Evolutionary conservation across 2,888 invertebrate species (phyloP).

Genomic region (Acanthopleura granulata): DNA sequence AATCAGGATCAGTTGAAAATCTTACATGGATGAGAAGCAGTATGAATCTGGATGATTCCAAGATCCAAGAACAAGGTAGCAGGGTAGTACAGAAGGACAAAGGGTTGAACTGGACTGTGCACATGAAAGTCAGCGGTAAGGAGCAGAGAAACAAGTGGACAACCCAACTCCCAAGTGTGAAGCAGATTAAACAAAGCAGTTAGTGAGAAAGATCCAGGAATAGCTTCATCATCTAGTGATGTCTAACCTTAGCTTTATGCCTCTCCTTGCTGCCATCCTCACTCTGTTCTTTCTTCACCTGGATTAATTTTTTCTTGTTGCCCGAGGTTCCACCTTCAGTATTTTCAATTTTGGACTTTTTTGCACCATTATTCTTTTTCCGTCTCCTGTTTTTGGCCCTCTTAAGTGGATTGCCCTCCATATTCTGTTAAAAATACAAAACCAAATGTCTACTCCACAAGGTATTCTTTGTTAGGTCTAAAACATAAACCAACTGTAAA

Average conservation of each 20-base stretch:
- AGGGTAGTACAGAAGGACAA: no score
- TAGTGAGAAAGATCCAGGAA: conserved; percentile 4
- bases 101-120: not conserved
- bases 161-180: not conserved
- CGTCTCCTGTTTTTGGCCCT: not conserved
- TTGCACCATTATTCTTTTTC: conserved; percentile 20
- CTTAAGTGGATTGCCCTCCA: conserved; percentile 13
- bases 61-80: not conserved
- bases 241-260: not conserved
- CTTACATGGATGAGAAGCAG: not conserved
- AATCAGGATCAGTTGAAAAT: not conserved
- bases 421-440: conserved; percentile 5
- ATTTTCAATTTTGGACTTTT: conserved; percentile 75
- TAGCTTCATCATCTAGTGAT: not conserved
- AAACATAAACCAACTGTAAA: no score
- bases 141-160: not conserved
- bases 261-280: not conserved
- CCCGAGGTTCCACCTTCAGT: conserved; percentile 75
- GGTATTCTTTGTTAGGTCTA: not conserved
- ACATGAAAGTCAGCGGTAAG: not conserved
- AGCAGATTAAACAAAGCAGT: conserved; percentile 4
- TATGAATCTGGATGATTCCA: not conserved
- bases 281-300: conserved; percentile 32
- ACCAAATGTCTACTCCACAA: not conserved
- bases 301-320: conserved; percentile 36